Evolutionary conservation across 2,113 vertebrate genomes (phyloP).

Genomic region (Apodemus sylvaticus): DNA sequence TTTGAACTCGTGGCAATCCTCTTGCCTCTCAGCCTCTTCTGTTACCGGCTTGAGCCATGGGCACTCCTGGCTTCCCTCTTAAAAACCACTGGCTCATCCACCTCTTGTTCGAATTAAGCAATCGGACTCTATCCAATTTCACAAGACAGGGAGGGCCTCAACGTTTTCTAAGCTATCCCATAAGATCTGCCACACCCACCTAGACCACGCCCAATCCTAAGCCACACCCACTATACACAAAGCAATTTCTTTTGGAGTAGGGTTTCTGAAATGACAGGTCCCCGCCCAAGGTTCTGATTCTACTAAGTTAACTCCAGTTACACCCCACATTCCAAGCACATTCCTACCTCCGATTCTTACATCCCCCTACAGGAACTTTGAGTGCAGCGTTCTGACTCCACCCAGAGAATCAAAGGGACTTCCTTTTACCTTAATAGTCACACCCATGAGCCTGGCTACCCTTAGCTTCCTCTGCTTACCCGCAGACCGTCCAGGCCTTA

Average conservation of each 20-base stretch:
- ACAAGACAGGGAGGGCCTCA: background rate
- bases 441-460: background rate
- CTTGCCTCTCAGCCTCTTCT: background rate
- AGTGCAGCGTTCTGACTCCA: background rate
- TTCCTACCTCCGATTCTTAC: background rate
- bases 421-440: background rate
- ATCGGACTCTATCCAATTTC: background rate
- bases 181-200: background rate
- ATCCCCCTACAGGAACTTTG: background rate
- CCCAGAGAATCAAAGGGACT: background rate
- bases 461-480: background rate
- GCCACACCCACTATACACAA: no score
- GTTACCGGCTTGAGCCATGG: background rate
- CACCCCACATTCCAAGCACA: background rate
- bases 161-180: background rate
- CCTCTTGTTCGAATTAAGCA: background rate
- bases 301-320: background rate
- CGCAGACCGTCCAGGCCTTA: fast-evolving
- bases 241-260: background rate
- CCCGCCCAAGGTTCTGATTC: background rate
- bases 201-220: background rate
- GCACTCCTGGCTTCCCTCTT: background rate
- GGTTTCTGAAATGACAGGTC: background rate
- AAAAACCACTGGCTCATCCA: background rate
- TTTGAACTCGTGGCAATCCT: background rate